These are phyloP conservation scores for Opisthograptis luteolata DNA, from an alignment of 2,888 invertebrate genomes.

Conservation along the genomic window DNA sequence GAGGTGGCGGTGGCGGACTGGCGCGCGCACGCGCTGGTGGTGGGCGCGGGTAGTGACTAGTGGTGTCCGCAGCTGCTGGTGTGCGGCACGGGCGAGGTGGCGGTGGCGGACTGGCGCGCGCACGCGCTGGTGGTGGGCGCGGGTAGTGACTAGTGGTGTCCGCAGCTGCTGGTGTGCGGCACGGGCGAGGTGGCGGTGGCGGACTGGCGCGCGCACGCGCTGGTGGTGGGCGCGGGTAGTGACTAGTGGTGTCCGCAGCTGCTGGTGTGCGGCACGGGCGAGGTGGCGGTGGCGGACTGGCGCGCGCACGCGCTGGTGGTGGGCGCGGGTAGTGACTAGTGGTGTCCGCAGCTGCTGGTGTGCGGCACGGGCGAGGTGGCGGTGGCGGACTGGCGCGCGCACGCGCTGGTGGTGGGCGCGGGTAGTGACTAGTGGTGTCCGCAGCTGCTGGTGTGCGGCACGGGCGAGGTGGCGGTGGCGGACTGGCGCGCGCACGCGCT, in stretches of 20 bases:
- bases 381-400: slow-evolving; percentile 93
- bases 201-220: slow-evolving; percentile 72
- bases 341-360: slow-evolving; percentile 90
- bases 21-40: slow-evolving; percentile 93
- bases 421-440: slow-evolving; percentile 91
- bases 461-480: slow-evolving; percentile 95
- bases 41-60: slow-evolving; percentile 91
- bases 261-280: slow-evolving; percentile 81
- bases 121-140: slow-evolving; percentile 94
- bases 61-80: slow-evolving; percentile 93
- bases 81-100: slow-evolving; percentile 97
- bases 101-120: slow-evolving; percentile 95
- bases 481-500: slow-evolving; percentile 96
- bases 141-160: slow-evolving; percentile 95
- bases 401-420: slow-evolving; percentile 93
- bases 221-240: background rate
- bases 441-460: slow-evolving; percentile 95
- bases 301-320: slow-evolving; percentile 60
- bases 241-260: background rate
- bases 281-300: slow-evolving; percentile 87
- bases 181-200: slow-evolving; percentile 84
- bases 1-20: slow-evolving; percentile 95
- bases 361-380: slow-evolving; percentile 97
- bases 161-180: slow-evolving; percentile 94
- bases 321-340: background rate